These are phyloP conservation scores for Dicycla oo DNA, from an alignment of 2,888 invertebrate species.

Conservation along the genomic window DNA sequence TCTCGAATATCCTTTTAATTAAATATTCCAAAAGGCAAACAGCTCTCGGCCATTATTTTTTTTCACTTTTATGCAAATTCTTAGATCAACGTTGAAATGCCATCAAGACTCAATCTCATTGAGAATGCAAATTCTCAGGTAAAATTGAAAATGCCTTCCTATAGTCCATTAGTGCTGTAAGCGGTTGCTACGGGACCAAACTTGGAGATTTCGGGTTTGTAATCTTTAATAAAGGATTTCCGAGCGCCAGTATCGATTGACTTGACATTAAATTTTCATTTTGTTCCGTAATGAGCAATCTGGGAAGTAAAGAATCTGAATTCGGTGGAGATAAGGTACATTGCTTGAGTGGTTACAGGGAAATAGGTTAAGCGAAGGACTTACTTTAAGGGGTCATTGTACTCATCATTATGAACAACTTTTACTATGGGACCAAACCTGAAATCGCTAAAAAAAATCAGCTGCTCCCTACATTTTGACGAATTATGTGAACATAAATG, in stretches of 20 bases:
- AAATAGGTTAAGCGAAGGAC: too few species aligned
- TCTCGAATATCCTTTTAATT: conserved; percentile 43
- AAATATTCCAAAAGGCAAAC: conserved; percentile 53
- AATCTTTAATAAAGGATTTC: conserved; percentile 64
- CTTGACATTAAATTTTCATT: conserved; percentile 65
- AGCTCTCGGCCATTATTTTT: conserved; percentile 37
- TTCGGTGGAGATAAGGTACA: conserved; percentile 20
- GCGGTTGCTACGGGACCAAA: conserved; percentile 59
- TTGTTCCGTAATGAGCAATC: conserved; percentile 58
- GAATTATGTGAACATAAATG: too few species aligned
- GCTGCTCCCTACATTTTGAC: too few species aligned
- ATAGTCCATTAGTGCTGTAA: conserved; percentile 71
- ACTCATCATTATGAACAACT: too few species aligned
- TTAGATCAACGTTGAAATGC: conserved; percentile 70
- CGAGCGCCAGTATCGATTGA: conserved; percentile 61
- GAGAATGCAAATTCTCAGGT: conserved; percentile 84
- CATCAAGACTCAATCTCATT: conserved; percentile 79
- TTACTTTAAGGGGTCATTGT: too few species aligned
- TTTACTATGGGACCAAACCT: too few species aligned
- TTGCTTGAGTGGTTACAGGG: conserved; percentile 6
- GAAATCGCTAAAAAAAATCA: too few species aligned
- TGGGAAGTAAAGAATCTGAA: conserved; percentile 28
- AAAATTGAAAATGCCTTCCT: conserved; percentile 84
- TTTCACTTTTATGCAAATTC: conserved; percentile 75
- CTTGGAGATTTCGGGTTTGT: conserved; percentile 62